A percentile compares a stretch with the other conserved stretches of the same genome.
These are phyloP conservation scores for Leptarthrus brevirostris DNA, from an alignment of 2,888 invertebrate species.

Conservation along the genomic window DNA sequence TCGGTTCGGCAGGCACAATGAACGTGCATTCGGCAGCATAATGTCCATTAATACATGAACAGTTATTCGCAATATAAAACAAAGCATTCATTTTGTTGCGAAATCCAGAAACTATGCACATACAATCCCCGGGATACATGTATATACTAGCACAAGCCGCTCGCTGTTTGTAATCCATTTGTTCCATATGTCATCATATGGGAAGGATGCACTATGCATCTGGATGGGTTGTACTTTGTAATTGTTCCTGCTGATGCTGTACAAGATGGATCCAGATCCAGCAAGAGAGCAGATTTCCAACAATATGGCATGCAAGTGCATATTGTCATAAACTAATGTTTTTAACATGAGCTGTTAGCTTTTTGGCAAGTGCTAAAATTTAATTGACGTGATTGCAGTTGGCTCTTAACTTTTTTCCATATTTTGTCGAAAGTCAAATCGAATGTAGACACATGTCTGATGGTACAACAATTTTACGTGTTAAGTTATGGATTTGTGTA, in stretches of 20 bases:
- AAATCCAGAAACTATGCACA: slow-evolving; percentile 19
- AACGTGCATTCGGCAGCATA: slow-evolving; percentile 12
- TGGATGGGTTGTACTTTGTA: neutral
- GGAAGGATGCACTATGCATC: neutral
- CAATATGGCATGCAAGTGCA: too few species aligned
- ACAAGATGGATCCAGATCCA: neutral
- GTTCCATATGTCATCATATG: slow-evolving; percentile 10
- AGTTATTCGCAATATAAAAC: slow-evolving; percentile 24
- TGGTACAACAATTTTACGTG: too few species aligned
- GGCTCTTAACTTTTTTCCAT: too few species aligned
- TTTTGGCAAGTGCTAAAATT: too few species aligned
- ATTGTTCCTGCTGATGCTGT: neutral
- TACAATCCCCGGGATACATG: neutral
- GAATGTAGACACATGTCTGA: too few species aligned
- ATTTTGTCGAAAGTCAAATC: too few species aligned
- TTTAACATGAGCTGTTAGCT: too few species aligned
- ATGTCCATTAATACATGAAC: slow-evolving; percentile 17
- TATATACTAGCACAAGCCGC: neutral
- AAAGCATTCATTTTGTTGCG: slow-evolving; percentile 11
- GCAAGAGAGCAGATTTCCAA: too few species aligned
- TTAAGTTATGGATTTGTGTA: too few species aligned
- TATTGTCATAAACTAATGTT: too few species aligned
- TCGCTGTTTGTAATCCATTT: slow-evolving; percentile 6
- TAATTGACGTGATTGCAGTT: too few species aligned
- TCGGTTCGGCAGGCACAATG: slow-evolving; percentile 6